phyloP scores from a whole-genome alignment of 2,888 invertebrate genomes.

The Eledone cirrhosa region DNA sequence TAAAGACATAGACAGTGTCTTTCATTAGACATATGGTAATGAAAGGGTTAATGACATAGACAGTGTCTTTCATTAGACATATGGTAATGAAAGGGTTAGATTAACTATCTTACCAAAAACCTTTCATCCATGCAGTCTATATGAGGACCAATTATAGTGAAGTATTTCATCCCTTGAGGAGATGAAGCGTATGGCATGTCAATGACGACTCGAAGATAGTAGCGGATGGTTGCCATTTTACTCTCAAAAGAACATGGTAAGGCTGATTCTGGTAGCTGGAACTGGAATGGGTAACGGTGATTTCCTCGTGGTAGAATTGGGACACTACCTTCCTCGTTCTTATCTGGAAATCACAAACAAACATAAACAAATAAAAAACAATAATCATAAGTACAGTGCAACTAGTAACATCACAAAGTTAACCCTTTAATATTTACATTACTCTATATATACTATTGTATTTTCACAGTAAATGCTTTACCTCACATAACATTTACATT shows the following conservation, averaged over 20 bases:
- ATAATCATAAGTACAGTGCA: no score
- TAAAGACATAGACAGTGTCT: no score
- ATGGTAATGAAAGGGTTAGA: no score
- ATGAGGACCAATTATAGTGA: slow-evolving; percentile 80
- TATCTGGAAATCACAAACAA: slow-evolving; percentile 47
- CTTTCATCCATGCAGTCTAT: slow-evolving; percentile 84
- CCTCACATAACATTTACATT: no score
- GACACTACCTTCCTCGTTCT: slow-evolving; percentile 58
- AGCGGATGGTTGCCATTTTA: slow-evolving; percentile 77
- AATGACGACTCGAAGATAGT: slow-evolving; percentile 73
- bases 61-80: no score
- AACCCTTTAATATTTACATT: no score
- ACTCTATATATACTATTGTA: no score
- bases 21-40: no score
- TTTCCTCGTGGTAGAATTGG: slow-evolving; percentile 77
- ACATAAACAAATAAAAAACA: neutral
- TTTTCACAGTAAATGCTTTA: no score
- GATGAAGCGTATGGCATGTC: slow-evolving; percentile 82
- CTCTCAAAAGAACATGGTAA: slow-evolving; percentile 82
- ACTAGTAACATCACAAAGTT: no score
- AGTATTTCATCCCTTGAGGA: slow-evolving; percentile 82
- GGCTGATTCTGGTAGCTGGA: slow-evolving; percentile 78
- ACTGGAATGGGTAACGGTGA: slow-evolving; percentile 77
- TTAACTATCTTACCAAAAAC: slow-evolving; percentile 74
- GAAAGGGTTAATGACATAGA: no score